These are phyloP conservation scores for Cuniculus paca DNA, from an alignment of 2,797 vertebrate species.

Conservation along the genomic window DNA sequence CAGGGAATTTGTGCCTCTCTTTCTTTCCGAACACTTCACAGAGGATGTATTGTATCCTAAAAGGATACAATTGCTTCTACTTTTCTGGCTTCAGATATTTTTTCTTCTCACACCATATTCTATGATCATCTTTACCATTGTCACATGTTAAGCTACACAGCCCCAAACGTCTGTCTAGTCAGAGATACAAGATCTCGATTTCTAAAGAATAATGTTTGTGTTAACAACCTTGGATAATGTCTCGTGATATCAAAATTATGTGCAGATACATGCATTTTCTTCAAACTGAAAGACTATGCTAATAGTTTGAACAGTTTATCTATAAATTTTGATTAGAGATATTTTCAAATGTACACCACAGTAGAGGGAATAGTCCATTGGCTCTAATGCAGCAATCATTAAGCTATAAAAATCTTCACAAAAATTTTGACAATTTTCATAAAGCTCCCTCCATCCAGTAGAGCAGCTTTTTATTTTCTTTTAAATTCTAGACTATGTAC, in stretches of 20 bases:
- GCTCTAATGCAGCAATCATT: neutral
- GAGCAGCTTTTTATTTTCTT: neutral
- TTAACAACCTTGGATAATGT: neutral
- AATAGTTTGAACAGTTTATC: slow-evolving; percentile 1
- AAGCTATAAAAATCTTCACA: neutral
- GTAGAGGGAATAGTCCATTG: neutral
- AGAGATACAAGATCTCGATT: neutral
- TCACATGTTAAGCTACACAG: neutral
- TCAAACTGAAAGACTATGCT: neutral
- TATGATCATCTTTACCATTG: neutral
- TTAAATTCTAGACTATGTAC: neutral
- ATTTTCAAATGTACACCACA: slow-evolving; percentile 36
- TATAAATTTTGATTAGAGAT: neutral
- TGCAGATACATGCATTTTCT: neutral
- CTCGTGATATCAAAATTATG: neutral
- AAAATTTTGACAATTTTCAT: neutral
- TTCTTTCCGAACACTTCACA: neutral
- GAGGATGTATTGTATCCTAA: neutral
- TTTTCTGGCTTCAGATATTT: neutral
- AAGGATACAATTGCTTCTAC: neutral
- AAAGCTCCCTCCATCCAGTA: neutral
- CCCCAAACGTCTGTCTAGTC: neutral
- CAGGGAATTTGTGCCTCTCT: neutral
- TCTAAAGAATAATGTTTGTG: neutral
- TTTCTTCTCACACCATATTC: neutral